Conservation (phyloP, 2,888 invertebrate genomes). For the Dichetophora obliterata region DNA sequence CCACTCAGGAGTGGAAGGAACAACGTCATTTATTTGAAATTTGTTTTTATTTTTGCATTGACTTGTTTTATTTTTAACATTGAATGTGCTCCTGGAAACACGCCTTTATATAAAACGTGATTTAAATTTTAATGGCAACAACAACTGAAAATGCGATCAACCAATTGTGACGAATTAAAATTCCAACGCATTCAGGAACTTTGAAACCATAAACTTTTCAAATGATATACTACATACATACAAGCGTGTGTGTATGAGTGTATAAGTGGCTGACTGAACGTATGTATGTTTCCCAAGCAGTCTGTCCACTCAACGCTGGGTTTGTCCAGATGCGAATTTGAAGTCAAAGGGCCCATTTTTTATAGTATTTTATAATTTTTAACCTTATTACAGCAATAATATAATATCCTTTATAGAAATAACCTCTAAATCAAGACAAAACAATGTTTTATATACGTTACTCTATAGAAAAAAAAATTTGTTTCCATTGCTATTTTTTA, state of each 20-base stretch:
- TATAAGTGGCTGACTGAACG: background rate
- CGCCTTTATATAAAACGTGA: constrained; percentile 11
- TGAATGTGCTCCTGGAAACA: background rate
- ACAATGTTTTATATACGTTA: no score
- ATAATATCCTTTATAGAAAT: no score
- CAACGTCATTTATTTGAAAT: no score
- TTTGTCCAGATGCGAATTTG: no score
- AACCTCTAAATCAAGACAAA: no score
- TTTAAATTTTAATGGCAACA: constrained; percentile 15
- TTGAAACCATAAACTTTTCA: constrained; percentile 11
- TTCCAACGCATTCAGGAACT: constrained; percentile 23
- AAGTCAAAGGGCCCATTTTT: no score
- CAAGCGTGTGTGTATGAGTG: background rate
- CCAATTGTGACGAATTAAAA: constrained; percentile 37
- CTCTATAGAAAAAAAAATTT: no score
- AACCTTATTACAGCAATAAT: no score
- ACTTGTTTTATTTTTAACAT: no score
- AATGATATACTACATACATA: constrained; percentile 19
- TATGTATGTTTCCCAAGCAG: background rate
- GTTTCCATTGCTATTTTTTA: no score
- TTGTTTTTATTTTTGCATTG: background rate
- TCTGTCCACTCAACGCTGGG: background rate
- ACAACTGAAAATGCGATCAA: constrained; percentile 17
- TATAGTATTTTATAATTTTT: no score
- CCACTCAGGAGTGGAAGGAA: no score